Conservation (phyloP, 2,113 vertebrate genomes). For the Siniperca knerii region DNA sequence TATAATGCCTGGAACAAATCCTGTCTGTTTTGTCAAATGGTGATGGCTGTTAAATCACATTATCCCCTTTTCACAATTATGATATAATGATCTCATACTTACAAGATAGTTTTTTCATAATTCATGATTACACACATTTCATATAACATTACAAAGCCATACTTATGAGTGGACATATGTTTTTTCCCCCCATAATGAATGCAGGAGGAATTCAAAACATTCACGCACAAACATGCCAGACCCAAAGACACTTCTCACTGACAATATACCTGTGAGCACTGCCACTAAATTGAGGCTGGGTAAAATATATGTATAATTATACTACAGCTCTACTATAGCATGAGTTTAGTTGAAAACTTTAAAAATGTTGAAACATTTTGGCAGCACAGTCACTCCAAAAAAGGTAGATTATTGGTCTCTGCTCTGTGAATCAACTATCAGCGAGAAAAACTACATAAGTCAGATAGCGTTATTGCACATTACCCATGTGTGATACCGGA, state of each 20-base stretch:
- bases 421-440: no score
- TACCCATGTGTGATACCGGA: not conserved
- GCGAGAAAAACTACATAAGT: not conserved
- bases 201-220: no score
- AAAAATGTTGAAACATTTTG: not conserved
- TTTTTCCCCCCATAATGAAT: no score
- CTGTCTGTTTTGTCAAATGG: not conserved
- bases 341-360: not conserved
- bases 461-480: not conserved
- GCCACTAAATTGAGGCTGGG: not conserved
- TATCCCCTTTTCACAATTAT: not conserved
- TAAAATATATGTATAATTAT: not conserved
- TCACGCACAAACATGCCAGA: not conserved
- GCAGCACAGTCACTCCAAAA: not conserved
- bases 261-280: no score
- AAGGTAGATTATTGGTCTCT: not conserved
- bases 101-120: no score
- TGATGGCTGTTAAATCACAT: not conserved
- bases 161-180: not conserved
- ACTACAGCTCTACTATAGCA: not conserved
- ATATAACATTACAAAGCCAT: not conserved
- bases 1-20: not conserved
- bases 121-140: not conserved
- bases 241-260: not conserved
- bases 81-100: not conserved